Evolutionary conservation across 2,888 invertebrate genomes (phyloP), one percentile per base, ranked within the genome.

Genomic region (Cephonodes hylas): DNA sequence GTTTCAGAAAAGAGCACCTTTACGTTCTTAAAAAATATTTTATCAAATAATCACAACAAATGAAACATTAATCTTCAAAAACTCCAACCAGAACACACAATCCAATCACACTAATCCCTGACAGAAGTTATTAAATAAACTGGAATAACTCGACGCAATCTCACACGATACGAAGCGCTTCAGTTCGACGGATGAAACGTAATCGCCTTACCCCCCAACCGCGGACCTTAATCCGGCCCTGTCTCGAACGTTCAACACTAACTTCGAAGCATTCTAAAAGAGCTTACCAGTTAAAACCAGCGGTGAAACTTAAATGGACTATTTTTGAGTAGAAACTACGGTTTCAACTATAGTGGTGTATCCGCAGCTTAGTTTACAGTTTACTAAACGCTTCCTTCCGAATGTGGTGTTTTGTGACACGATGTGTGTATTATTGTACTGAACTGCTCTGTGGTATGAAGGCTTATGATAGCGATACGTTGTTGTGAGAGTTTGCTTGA

Each of bases 271-370:
- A 44, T 44, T 42, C 65, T 57, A 62, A 64, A 66, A 63, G 63
- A 65, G 66, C 64, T 63, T 66, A 66, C 58, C 63, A 38, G 44
- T 44, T 63, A 61, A 61, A 66, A 61, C 62, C 58, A 60, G 46
- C 63, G 65, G 25, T 59, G 27, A 18, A 68, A 73, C 64, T 76
- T 71, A 64, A 70, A 73, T 73, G 68, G 66, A 69, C 64, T 66
- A 63, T 70, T 69, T 71, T 72, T 66, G 63, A 67, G 65, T 59
- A 34, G n/a, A 65, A 66, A 64, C 61, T 66, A 68, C 58, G 22
- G 31, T 42, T 65, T 56, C 31, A 64, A 65, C 58, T 63, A 63
- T 56, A 4, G 60, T 68, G 58, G 57, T n/a, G n/a, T 38, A 42
- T n/a, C 25, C 45, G 38, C 25, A 42, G 58, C 62, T 67, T 64